Base-by-base conservation (phyloP, 2,797 vertebrate species). In the Neomorphus geoffroyi region DNA sequence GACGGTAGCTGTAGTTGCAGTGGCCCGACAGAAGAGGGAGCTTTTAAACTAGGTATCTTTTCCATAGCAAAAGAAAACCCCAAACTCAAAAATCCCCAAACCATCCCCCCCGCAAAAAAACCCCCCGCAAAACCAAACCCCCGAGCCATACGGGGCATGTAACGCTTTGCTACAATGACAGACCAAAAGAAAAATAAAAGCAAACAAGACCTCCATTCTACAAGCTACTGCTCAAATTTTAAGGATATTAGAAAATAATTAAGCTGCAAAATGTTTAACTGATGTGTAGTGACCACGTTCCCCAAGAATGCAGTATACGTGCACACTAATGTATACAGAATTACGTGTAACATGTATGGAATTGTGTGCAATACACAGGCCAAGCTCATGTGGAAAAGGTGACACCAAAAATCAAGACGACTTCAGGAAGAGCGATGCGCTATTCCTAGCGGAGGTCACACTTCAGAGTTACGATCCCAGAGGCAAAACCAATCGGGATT, bases 21-120 rank as follows among this genome's bases (percentile, higher is more conserved):
- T 7, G 35, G 22, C 33, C 88, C 45, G 93, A 95, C 93, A 92
- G 67, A 86, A 94, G 86, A 93, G 81, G 86, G 66, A 46, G 83
- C 19, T 57, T 87, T 90, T 23, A 91, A 94, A 81, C 89, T 64
- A 93, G 13, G 10, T 58, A 66, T 81, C 18, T 82, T 48, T 71
- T 61, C 16, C 39, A 37, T 3, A 11, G 65, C 3, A 11, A 32
- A 56, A 43, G 66, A 79, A 48, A 50, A 26, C 3, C 22, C 21
- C 18, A 28, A 74, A 13, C 28, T 1, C 13, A 58, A 85, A 58
- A 51, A 71, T 43, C 43, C 43, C 16, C 23, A 60, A 58, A 35
- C 22, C 22, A 33, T 23, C 17, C 30, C 41, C 41, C 41, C 41
- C 41, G 11, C 41, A 11, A 54, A 56, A 18, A 4, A 30, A 48